phyloP scores from a whole-genome alignment of 92 coral and sea anemone species.

The Desmophyllum pertusum region DNA sequence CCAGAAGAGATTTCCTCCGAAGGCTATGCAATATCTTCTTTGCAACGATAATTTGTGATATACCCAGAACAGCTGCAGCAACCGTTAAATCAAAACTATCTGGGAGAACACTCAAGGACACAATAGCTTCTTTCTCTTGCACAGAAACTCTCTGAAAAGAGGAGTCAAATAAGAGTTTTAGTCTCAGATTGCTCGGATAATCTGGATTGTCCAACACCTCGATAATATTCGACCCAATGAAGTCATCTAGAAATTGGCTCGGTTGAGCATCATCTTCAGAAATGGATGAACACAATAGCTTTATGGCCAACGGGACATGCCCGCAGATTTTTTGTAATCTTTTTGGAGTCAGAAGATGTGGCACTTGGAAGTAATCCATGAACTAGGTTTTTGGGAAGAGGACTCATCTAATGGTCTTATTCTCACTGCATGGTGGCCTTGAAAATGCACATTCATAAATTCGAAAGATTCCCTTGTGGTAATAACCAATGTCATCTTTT shows the following conservation, averaged over 20 bases:
- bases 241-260: not conserved
- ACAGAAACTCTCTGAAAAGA: not conserved
- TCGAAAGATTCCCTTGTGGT: too few relatives aligned
- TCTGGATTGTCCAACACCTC: not conserved
- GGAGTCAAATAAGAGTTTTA: not conserved
- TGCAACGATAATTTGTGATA: not conserved
- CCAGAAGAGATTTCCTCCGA: not conserved
- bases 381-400: too few relatives aligned
- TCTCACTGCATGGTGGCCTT: too few relatives aligned
- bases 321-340: too few relatives aligned
- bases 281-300: too few relatives aligned
- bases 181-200: not conserved
- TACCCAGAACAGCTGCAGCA: constrained; percentile 2
- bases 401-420: too few relatives aligned
- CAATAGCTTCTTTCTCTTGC: not conserved
- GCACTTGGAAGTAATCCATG: too few relatives aligned
- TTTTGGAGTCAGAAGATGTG: too few relatives aligned
- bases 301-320: too few relatives aligned
- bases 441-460: too few relatives aligned
- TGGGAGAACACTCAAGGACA: constrained; percentile 1
- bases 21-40: not conserved
- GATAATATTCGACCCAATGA: not conserved
- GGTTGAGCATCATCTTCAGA: not conserved
- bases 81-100: not conserved
- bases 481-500: too few relatives aligned